Percentiles rank a stretch among this genome's conserved stretches.
These are phyloP conservation scores for Pangasius mekongensis DNA, from an alignment of 2,797 vertebrate species.

Conservation along the genomic window DNA sequence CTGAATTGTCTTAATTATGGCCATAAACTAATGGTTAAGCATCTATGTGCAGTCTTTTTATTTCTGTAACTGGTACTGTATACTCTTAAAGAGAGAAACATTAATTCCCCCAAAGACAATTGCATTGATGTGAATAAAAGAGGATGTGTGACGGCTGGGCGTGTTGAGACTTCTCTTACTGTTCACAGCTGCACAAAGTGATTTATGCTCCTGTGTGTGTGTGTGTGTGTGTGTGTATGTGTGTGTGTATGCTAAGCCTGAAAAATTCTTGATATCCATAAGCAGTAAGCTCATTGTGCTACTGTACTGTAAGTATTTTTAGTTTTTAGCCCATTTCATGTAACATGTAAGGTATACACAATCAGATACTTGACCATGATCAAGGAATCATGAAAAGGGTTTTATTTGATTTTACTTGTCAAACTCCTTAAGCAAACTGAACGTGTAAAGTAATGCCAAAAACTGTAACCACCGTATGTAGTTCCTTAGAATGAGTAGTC, in stretches of 20 bases:
- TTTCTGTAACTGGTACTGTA: background rate
- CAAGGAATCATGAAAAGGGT: background rate
- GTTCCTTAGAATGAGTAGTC: background rate
- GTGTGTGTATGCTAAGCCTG: background rate
- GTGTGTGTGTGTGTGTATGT: slow-evolving; percentile 1
- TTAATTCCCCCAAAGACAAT: slow-evolving; percentile 58
- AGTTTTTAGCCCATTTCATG: background rate
- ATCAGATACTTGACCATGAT: background rate
- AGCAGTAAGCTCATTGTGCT: background rate
- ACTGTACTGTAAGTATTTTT: background rate
- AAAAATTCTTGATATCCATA: slow-evolving; percentile 54
- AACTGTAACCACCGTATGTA: background rate
- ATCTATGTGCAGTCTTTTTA: background rate
- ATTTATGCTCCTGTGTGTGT: slow-evolving; percentile 23
- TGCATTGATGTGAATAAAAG: slow-evolving; percentile 46
- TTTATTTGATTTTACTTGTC: background rate
- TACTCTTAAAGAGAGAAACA: slow-evolving; percentile 1
- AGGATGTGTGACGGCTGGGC: slow-evolving; percentile 66
- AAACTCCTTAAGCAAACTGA: background rate
- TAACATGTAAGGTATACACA: background rate
- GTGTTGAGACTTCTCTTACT: slow-evolving; percentile 78
- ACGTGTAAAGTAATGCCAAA: background rate
- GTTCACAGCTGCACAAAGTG: slow-evolving; percentile 77
- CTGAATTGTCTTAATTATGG: background rate
- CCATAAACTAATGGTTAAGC: background rate